Evolutionary conservation across 2,113 vertebrate genomes (phyloP), one percentile per base, ranked within the genome.

Genomic region (Scatophagus argus): DNA sequence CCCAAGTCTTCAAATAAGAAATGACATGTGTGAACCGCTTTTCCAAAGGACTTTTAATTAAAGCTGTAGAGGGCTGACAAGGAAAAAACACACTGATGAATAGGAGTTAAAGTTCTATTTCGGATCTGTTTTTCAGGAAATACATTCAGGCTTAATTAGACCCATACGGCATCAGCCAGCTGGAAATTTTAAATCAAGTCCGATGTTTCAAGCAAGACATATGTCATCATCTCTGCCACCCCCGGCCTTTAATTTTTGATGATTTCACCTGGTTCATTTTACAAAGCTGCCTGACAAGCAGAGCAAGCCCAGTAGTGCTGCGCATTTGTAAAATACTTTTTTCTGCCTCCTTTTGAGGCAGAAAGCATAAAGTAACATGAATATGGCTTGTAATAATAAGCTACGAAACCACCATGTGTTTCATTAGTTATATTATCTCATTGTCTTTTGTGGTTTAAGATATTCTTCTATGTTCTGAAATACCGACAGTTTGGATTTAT

Each of bases 41-140:
- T 91, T 94, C 88, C 89, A 89, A 82, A 88, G 87, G 87, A 91
- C 83, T 93, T 94, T 94, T 94, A 94, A 95, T 95, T 94, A 95
- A 93, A 93, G 91, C 91, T 86, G 89, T 43, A 84, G 88, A 91
- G 74, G 87, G 72, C 85, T 93, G 93, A 93, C 91, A 85, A 76
- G 85, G 43, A 84, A 68, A 89, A 88, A 84, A 85, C 80, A 92
- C 78, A 79, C 91, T 90, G 91, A 95, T 94, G 94, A 94, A 93
- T 93, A 89, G 67, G 74, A 87, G 88, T 92, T 93, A 86, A 88
- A 92, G 88, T 87, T 91, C 89, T 90, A 87, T 94, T 93, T 92
- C 90, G 89, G 91, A 92, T 92, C 86, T 91, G 90, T 92, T 93
- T 91, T 92, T 91, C 85, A 91, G 89, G 85, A 94, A 94, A 90